Base-by-base conservation (phyloP, 2,888 invertebrate genomes). In the Clivina fossor region DNA sequence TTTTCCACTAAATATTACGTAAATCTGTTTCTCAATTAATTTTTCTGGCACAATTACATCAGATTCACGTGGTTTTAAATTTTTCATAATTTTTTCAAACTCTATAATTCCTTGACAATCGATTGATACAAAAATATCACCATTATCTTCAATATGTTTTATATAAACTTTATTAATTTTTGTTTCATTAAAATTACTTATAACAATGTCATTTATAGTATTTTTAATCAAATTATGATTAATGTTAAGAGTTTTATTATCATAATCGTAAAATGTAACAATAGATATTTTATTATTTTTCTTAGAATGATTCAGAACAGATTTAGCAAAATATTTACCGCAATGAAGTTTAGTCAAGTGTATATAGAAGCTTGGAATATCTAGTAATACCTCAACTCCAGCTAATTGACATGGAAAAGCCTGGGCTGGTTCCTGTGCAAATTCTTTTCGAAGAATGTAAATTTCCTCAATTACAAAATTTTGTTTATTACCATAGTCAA, bases 61-160 rank as follows among this genome's bases (percentile, higher is more conserved):
- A 7, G 26, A 7, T n/a, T n/a, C n/a, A n/a, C n/a, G n/a, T n/a
- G n/a, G n/a, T 24, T 24, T 24, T 7, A 24, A 7, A 24, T 4
- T 7, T 4, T 24, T 24, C 26, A 24, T 24, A 24, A 7, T 7
- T 24, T 24, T 4, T 7, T 7, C 4, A 24, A 24, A 24, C 9
- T 24, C 9, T 24, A 9, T 24, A 4, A 24, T 7, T 24, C 68
- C 71, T 2, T 67, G 66, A 0, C 71, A 68, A 40, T 67, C 71
- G 0, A 74, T 58, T 53, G 76, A 76, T 0, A 78, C 62, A 58
- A 71, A 78, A 1, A 78, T 62, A 32, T 74, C 71, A 1, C 76
- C 77, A 38, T 69, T 68, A 0, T 64, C 48, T 18, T 74, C 73
- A 8, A 76, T 67, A 51, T 77, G 69, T 0, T 74, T 70, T 0